Percentiles rank a stretch among this genome's conserved stretches.
Evolutionary conservation across 2,888 invertebrate species (phyloP).

Genomic region (Alloscopus bannaensis): DNA sequence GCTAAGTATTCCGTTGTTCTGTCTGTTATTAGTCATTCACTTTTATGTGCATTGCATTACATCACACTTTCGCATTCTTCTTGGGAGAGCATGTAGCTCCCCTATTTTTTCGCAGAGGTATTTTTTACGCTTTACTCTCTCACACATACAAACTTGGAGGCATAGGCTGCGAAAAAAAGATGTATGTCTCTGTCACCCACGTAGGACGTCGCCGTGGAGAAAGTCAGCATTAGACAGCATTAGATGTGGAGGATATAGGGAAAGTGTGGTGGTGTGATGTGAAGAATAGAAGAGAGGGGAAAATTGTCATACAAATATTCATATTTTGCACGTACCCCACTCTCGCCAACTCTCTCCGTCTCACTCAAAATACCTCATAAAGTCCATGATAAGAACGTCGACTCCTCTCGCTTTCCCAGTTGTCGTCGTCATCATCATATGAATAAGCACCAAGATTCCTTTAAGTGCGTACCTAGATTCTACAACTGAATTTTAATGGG

Average conservation of each 20-base stretch:
- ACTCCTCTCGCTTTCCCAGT: constrained; percentile 44
- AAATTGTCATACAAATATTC: constrained; percentile 44
- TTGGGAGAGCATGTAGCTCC: background rate
- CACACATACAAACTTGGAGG: too few relatives aligned
- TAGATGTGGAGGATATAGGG: too few relatives aligned
- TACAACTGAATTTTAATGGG: constrained; percentile 27
- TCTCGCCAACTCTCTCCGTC: constrained; percentile 23
- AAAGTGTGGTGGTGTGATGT: background rate
- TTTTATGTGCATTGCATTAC: constrained; percentile 62
- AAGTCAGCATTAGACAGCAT: too few relatives aligned
- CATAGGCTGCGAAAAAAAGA: too few relatives aligned
- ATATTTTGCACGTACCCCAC: constrained; percentile 62
- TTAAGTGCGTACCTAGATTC: constrained; percentile 16
- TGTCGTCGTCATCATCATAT: constrained; percentile 41
- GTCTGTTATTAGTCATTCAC: constrained; percentile 62
- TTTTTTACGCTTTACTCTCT: too few relatives aligned
- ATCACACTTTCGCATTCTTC: constrained; percentile 41
- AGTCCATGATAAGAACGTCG: constrained; percentile 36
- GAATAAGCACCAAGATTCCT: constrained; percentile 33
- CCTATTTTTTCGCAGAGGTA: too few relatives aligned
- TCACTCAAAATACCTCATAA: constrained; percentile 55
- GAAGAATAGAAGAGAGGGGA: background rate
- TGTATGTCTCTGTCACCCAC: too few relatives aligned
- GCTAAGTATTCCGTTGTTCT: constrained; percentile 61
- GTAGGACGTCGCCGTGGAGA: too few relatives aligned